Conservation (phyloP, 2,113 vertebrate genomes). For the Corydoras maculifer region DNA sequence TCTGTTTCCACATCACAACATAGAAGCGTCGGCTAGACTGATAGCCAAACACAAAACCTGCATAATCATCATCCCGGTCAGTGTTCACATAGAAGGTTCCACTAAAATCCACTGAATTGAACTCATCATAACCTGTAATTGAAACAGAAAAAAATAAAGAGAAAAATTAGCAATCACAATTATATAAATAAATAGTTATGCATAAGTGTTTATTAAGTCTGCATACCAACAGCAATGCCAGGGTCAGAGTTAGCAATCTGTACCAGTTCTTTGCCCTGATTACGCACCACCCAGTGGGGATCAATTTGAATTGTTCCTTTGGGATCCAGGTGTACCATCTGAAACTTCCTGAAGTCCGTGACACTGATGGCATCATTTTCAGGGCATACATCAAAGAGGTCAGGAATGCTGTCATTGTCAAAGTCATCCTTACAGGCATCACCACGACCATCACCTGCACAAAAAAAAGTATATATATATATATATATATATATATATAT, state of each 20-base stretch:
- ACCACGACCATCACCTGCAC: slow-evolving; percentile 80
- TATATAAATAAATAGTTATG: not conserved
- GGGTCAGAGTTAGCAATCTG: slow-evolving; percentile 95
- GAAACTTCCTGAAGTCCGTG: slow-evolving; percentile 93
- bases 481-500: no score
- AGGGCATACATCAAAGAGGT: slow-evolving; percentile 84
- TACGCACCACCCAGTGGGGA: slow-evolving; percentile 91
- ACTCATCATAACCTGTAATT: slow-evolving; percentile 81
- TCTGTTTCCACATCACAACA: slow-evolving; percentile 97
- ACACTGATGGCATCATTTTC: slow-evolving; percentile 82
- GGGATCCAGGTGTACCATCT: slow-evolving; percentile 90
- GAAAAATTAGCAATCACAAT: no score
- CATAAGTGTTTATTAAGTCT: not conserved
- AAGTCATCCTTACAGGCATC: slow-evolving; percentile 92
- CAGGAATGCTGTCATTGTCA: slow-evolving; percentile 88
- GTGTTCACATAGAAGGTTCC: slow-evolving; percentile 96
- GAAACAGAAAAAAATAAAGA: no score
- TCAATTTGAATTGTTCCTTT: slow-evolving; percentile 94
- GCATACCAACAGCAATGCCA: slow-evolving; percentile 91
- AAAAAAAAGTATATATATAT: no score
- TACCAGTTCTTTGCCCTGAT: slow-evolving; percentile 89
- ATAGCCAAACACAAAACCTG: slow-evolving; percentile 90
- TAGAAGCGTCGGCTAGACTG: slow-evolving; percentile 95
- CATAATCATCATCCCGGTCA: slow-evolving; percentile 91
- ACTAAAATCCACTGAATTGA: slow-evolving; percentile 90